Percentiles rank a stretch among this genome's conserved stretches.
These are phyloP conservation scores for Galerucella pusilla DNA, from an alignment of 2,888 invertebrate species.

Conservation along the genomic window DNA sequence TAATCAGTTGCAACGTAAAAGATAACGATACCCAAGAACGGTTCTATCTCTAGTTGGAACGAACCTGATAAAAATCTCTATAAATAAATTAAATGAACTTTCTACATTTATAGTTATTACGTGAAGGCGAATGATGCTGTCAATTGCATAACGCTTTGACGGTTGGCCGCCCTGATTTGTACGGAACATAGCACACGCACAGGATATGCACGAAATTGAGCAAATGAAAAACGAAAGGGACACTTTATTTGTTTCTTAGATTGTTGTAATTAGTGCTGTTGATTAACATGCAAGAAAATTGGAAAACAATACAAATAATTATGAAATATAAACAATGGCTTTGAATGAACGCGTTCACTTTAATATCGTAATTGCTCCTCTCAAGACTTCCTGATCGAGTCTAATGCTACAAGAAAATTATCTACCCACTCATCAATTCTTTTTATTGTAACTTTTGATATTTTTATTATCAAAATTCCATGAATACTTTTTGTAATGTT, in stretches of 20 bases:
- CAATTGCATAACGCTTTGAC: conserved; percentile 20
- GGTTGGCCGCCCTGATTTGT: conserved; percentile 14
- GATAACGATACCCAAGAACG: no score
- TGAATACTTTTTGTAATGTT: no score
- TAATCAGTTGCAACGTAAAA: no score
- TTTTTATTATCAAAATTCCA: no score
- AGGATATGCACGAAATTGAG: conserved; percentile 8
- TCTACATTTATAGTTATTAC: conserved; percentile 16
- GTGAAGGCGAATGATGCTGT: conserved; percentile 12
- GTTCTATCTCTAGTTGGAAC: neutral
- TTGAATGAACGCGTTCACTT: neutral
- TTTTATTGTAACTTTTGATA: no score
- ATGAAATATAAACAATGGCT: neutral
- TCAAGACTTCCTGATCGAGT: neutral
- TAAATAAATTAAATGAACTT: conserved; percentile 18
- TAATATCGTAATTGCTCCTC: neutral
- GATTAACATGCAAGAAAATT: neutral
- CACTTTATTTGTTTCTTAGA: neutral
- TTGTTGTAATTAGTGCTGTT: neutral
- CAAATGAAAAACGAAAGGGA: conserved; percentile 2
- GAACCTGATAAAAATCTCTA: conserved; percentile 17
- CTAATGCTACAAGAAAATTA: neutral
- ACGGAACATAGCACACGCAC: conserved; percentile 13
- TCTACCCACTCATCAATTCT: no score
- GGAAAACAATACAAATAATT: neutral